phyloP scores from a whole-genome alignment of 2,113 vertebrate species.

The Hippolais icterina region DNA sequence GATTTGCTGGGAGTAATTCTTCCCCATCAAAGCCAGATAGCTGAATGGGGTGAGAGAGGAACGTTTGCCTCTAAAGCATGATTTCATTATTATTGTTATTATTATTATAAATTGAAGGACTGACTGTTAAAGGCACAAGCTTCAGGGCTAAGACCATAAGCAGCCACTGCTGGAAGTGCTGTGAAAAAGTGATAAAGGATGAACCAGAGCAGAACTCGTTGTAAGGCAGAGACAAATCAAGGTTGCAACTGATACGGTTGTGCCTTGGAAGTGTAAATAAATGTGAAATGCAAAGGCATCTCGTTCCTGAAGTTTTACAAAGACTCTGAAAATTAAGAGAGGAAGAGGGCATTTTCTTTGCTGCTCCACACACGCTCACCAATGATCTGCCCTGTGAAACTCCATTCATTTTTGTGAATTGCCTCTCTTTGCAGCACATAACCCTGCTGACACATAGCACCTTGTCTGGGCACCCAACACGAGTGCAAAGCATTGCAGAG shows the following conservation, averaged over 20 bases:
- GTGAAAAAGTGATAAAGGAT: conserved; percentile 20
- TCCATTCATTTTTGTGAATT: not conserved
- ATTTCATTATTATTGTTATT: conserved; percentile 25
- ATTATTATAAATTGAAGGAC: conserved; percentile 6
- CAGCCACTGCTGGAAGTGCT: conserved; percentile 19
- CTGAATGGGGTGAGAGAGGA: not conserved
- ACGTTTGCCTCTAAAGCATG: not conserved
- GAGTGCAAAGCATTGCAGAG: not conserved
- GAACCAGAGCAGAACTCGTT: conserved; percentile 5
- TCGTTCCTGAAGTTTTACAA: not conserved
- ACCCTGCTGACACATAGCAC: not conserved
- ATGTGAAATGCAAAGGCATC: not conserved
- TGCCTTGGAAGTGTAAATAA: conserved; percentile 26
- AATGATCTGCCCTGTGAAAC: not conserved
- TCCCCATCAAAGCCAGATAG: conserved; percentile 3
- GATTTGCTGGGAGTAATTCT: not conserved
- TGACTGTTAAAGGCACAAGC: not conserved
- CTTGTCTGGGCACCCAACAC: not conserved
- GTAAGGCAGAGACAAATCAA: conserved; percentile 23
- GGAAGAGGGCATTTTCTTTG: not conserved
- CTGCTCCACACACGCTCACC: not conserved
- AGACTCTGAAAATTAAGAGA: not conserved
- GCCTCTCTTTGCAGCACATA: not conserved
- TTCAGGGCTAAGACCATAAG: conserved; percentile 4
- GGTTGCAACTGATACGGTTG: not conserved